Conservation (phyloP, 2,797 vertebrate species). For the Eptatretus atami region DNA sequence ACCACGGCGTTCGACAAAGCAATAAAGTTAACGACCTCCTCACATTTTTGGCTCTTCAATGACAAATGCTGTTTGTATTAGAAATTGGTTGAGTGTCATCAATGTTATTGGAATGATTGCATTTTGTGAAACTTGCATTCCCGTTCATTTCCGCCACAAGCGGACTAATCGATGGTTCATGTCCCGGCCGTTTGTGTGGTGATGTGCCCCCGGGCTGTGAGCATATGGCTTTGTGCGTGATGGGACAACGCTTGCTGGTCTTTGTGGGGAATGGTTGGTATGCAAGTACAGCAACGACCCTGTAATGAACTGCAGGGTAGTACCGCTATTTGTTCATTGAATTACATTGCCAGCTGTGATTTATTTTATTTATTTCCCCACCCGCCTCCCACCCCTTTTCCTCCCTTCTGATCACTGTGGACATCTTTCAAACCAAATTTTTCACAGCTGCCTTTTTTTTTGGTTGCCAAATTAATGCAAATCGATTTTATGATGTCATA, state of each 20-base stretch:
- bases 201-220: slow-evolving; percentile 84
- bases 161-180: slow-evolving; percentile 80
- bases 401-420: too few species aligned
- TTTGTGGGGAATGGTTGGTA: slow-evolving; percentile 94
- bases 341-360: too few species aligned
- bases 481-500: background rate
- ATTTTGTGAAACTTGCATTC: background rate
- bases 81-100: too few species aligned
- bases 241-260: slow-evolving; percentile 48
- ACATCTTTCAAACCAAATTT: background rate
- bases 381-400: too few species aligned
- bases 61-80: too few species aligned
- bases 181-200: slow-evolving; percentile 77
- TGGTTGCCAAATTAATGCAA: background rate
- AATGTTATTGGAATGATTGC: too few species aligned
- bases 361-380: too few species aligned
- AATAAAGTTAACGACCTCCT: too few species aligned
- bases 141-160: slow-evolving; percentile 19
- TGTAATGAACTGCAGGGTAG: slow-evolving; percentile 91
- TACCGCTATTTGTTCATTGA: background rate
- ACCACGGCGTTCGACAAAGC: too few species aligned
- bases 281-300: slow-evolving; percentile 53
- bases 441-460: background rate
- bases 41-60: too few species aligned
- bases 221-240: slow-evolving; percentile 82